Base-by-base conservation (phyloP, 2,888 invertebrate genomes). In the Dascillus cervinus region DNA sequence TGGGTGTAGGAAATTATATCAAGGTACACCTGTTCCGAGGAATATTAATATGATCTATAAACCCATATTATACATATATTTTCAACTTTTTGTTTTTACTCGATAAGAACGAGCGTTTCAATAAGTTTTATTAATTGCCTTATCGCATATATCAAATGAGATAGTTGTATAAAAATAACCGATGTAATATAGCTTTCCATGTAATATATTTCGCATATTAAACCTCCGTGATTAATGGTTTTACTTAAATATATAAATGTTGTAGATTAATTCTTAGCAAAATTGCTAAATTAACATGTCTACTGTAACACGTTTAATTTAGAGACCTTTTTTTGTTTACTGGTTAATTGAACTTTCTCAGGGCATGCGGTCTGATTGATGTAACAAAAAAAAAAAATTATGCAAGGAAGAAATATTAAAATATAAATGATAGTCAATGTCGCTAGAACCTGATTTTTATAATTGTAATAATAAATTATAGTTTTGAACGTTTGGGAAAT, bases 161-260 rank as follows among this genome's bases (percentile, higher is more conserved):
- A 19, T 11, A 22, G 19, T 30, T 26, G 8, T 17, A 17, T 17
- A 30, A 35, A 30, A 31, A 35, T 30, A 29, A 12, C 4, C 28
- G 12, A 11, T 10, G 6, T 17, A 24, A 30, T n/a, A 9, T 30
- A 14, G 14, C 26, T 26, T 35, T 35, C 26, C 25, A 30, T 29
- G 30, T 22, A 26, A 22, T 32, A 36, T 36, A 26, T 32, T 26
- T 36, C 29, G 27, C 24, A 23, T 10, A 6, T 10, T 14, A 29
- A 37, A 37, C 29, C 28, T 32, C 29, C 29, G 29, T 32, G 37
- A 37, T 36, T 36, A 39, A 39, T 39, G 36, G 26, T 17, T 19
- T 30, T 31, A 33, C 33, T 39, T 33, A 27, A 27, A 36, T 33
- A n/a, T n/a, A 31, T 33, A 33, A 36, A 39, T 31, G 33, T 12